Percentiles rank a stretch among this genome's conserved stretches.
These are phyloP conservation scores for Cervus canadensis DNA, from an alignment of 2,113 vertebrate species.

Conservation along the genomic window DNA sequence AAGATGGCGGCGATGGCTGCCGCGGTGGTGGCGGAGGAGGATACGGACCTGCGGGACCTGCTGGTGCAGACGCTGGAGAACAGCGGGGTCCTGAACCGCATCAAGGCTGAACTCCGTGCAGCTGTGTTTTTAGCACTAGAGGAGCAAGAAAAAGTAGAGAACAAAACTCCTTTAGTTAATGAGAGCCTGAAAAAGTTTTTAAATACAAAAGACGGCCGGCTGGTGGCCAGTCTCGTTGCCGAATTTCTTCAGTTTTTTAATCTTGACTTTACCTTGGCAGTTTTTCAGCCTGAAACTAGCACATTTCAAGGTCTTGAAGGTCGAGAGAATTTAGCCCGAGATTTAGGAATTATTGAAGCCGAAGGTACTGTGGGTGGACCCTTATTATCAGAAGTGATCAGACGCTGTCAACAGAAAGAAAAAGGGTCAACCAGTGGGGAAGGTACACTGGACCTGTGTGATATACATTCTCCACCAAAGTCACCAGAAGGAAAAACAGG, in stretches of 20 bases:
- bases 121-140: conserved; percentile 96
- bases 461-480: conserved; percentile 66
- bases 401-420: conserved; percentile 81
- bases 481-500: conserved; percentile 73
- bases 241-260: conserved; percentile 96
- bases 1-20: conserved; percentile 94
- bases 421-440: conserved; percentile 69
- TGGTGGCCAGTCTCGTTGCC: conserved; percentile 90
- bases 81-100: conserved; percentile 92
- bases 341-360: conserved; percentile 86
- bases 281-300: conserved; percentile 95
- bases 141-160: conserved; percentile 95
- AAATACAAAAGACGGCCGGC: conserved; percentile 90
- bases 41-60: conserved; percentile 93
- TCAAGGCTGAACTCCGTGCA: conserved; percentile 94
- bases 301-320: conserved; percentile 86
- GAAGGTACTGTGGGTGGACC: conserved; percentile 84
- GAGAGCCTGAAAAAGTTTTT: conserved; percentile 93
- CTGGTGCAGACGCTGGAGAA: conserved; percentile 95
- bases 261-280: conserved; percentile 94
- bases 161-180: conserved; percentile 92
- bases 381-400: conserved; percentile 89
- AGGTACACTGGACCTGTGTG: conserved; percentile 63
- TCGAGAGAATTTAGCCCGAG: conserved; percentile 87
- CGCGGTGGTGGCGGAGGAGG: conserved; percentile 88